phyloP scores from a whole-genome alignment of 2,113 vertebrate genomes.

The Aplodontia rufa region DNA sequence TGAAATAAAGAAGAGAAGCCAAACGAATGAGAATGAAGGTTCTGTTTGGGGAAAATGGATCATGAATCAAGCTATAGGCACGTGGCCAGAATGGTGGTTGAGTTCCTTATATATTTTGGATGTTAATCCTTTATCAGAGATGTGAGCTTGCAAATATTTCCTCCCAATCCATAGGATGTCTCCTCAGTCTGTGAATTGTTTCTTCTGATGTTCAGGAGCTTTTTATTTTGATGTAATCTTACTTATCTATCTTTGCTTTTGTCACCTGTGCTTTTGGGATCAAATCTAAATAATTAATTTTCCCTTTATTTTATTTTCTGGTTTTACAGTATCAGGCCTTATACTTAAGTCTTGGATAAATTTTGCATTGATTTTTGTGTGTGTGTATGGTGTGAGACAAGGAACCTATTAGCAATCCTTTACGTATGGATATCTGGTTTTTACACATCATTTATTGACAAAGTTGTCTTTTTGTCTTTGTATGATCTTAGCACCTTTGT shows the following conservation, averaged over 20 bases:
- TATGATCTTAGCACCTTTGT: neutral
- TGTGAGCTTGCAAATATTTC: neutral
- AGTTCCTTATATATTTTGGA: neutral
- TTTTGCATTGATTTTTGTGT: neutral
- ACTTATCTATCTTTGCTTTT: neutral
- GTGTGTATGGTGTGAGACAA: neutral
- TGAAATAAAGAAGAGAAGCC: neutral
- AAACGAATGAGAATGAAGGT: neutral
- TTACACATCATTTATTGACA: neutral
- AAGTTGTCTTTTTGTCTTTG: neutral
- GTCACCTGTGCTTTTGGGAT: neutral
- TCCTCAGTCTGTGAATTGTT: neutral
- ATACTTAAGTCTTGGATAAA: neutral
- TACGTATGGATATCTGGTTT: neutral
- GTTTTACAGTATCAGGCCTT: neutral
- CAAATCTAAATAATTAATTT: neutral
- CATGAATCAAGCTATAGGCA: neutral
- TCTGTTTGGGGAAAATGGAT: neutral
- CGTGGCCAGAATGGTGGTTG: too few relatives aligned
- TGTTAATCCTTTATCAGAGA: neutral
- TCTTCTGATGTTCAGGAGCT: neutral
- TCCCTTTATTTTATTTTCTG: neutral
- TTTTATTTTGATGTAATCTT: neutral
- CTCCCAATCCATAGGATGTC: too few relatives aligned
- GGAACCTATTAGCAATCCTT: neutral